A percentile compares a stretch with the other conserved stretches of the same genome.
phyloP scores from a whole-genome alignment of 2,113 vertebrate species.

The Eretmochelys imbricata region DNA sequence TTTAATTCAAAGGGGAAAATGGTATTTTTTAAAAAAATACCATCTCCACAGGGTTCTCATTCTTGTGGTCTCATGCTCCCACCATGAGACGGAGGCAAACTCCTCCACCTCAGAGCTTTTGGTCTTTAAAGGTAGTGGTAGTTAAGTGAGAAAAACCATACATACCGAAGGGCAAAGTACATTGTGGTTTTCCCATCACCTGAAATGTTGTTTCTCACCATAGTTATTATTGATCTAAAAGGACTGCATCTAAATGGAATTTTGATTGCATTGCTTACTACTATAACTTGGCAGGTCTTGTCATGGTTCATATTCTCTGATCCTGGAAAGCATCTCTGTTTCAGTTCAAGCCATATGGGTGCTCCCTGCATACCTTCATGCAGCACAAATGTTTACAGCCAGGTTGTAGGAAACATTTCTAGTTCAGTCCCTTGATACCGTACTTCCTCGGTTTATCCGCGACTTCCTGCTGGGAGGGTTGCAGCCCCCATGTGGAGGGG shows the following conservation, averaged over 20 bases:
- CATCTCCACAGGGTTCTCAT: not conserved
- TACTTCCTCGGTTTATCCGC: no score
- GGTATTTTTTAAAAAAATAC: not conserved
- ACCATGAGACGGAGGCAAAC: no score
- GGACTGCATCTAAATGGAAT: not conserved
- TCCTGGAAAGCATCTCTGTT: no score
- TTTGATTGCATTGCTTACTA: not conserved
- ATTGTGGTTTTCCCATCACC: no score
- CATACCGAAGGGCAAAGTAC: not conserved
- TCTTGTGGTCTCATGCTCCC: not conserved
- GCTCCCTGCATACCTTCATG: no score
- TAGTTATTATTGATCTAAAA: not conserved
- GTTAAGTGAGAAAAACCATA: not conserved
- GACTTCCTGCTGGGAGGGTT: no score
- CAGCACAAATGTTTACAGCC: no score
- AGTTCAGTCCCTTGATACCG: no score
- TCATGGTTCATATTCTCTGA: not conserved
- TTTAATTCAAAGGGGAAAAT: conserved; percentile 8
- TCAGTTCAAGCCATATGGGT: no score
- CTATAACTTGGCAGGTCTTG: not conserved
- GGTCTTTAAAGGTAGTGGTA: not conserved
- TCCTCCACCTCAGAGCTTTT: not conserved
- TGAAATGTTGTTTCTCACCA: no score
- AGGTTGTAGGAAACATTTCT: no score
- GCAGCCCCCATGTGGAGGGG: no score